Percentiles rank a stretch among this genome's conserved stretches.
These are phyloP conservation scores for Electrophaes corylata DNA, from an alignment of 2,888 invertebrate species.

Conservation along the genomic window DNA sequence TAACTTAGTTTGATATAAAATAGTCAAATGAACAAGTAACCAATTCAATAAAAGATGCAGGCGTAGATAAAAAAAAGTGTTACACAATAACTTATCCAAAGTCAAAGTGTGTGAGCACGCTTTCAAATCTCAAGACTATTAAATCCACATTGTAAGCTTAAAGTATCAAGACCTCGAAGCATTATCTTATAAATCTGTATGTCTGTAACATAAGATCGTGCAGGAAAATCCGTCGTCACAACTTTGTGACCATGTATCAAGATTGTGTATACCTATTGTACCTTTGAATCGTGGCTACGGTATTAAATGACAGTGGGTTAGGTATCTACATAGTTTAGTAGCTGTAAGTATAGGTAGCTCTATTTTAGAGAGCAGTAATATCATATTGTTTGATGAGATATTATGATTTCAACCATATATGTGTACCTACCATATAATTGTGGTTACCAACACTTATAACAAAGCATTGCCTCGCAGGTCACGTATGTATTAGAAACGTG, in stretches of 20 bases:
- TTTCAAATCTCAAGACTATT: slow-evolving; percentile 4
- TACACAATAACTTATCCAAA: not conserved
- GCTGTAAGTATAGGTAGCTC: not conserved
- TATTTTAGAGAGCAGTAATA: not conserved
- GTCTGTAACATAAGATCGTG: slow-evolving; percentile 63
- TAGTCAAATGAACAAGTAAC: not conserved
- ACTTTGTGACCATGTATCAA: slow-evolving; percentile 52
- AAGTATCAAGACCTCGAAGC: slow-evolving; percentile 31
- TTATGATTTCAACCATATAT: not conserved
- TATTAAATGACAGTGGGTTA: not conserved
- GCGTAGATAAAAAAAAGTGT: not conserved
- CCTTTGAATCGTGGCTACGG: not conserved
- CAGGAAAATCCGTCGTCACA: slow-evolving; percentile 59
- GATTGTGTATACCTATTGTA: slow-evolving; percentile 38
- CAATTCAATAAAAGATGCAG: not conserved
- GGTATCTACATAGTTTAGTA: not conserved
- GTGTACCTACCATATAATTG: too few relatives aligned
- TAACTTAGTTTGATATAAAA: not conserved
- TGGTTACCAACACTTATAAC: too few relatives aligned
- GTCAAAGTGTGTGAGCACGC: slow-evolving; percentile 2
- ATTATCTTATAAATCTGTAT: slow-evolving; percentile 59
- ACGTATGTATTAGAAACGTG: too few relatives aligned
- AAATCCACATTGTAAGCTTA: slow-evolving; percentile 16
- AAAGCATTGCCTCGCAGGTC: too few relatives aligned
- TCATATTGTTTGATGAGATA: not conserved